Base-by-base conservation (phyloP, 2,113 vertebrate species). In the Crocuta crocuta region DNA sequence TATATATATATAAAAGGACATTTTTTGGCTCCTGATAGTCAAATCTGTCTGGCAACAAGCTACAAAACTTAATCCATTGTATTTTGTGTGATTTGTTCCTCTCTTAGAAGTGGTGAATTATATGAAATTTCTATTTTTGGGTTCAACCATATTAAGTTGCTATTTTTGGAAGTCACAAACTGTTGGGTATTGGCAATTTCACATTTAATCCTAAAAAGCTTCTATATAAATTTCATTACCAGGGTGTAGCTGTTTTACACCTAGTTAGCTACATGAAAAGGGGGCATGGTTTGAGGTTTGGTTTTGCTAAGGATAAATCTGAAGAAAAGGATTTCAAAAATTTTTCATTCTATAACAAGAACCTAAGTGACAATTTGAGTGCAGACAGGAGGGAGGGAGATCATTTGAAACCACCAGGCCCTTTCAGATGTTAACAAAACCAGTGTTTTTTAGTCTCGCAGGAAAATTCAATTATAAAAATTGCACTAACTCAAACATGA, bases 11-110 rank as follows among this genome's bases (percentile, higher is more conserved):
- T 35, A 16, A 43, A 26, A 50, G 50, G 31, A 58, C 13, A 55
- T 73, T 21, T 35, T 86, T 86, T 80, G 55, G 82, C 7, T 24
- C 21, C 28, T 45, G 12, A 63, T 79, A 79, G 43, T 73, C 65
- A 88, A 74, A 66, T 92, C 17, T 19, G 6, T 74, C 39, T 86
- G 8, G 85, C 35, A 82, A 2, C 15, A 73, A 78, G 6, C 13
- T 85, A 19, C 48, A 91, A 83, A 92, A 83, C 53, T 33, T 16
- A 71, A n/a, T 53, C 73, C 16, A 53, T 48, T 86, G 19, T 61
- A 63, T 26, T 78, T 85, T 85, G 23, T 84, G 50, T 85, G 79
- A 24, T 66, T 83, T 95, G 24, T 89, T 92, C 95, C 43, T 87
- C 10, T 84, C 15, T 53, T 58, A 65, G 55, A 95, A 94, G 15